Evolutionary conservation across 2,888 invertebrate genomes (phyloP).

Genomic region (Lysandra bellargus): DNA sequence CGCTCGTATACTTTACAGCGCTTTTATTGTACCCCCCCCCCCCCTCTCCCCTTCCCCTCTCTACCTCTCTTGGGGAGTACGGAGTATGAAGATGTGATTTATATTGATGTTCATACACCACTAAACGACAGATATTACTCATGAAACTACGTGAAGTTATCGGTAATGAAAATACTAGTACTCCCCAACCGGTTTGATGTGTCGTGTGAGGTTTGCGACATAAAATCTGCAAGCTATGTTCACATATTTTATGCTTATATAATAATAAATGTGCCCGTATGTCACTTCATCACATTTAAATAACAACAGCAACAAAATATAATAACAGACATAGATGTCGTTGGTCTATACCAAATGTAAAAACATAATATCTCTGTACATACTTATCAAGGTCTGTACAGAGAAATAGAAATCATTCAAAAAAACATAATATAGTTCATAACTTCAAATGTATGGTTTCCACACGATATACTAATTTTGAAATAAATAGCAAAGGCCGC

Average conservation of each 20-base stretch:
- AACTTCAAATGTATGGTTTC: no score
- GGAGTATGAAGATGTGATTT: background rate
- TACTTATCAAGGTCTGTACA: no score
- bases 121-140: conserved; percentile 7
- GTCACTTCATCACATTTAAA: no score
- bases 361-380: no score
- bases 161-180: background rate
- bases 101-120: conserved; percentile 7
- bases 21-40: conserved; percentile 45
- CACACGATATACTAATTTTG: no score
- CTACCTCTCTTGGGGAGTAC: background rate
- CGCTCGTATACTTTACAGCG: conserved; percentile 48
- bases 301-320: no score
- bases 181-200: background rate
- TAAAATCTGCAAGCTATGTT: background rate
- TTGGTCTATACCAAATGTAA: no score
- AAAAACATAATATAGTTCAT: no score
- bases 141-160: background rate
- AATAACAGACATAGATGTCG: no score
- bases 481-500: no score
- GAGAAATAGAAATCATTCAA: no score
- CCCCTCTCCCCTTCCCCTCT: background rate
- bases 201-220: background rate
- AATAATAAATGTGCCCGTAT: background rate
- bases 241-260: background rate